Base-by-base conservation (phyloP, 2,113 vertebrate species). In the Takifugu bimaculatus region DNA sequence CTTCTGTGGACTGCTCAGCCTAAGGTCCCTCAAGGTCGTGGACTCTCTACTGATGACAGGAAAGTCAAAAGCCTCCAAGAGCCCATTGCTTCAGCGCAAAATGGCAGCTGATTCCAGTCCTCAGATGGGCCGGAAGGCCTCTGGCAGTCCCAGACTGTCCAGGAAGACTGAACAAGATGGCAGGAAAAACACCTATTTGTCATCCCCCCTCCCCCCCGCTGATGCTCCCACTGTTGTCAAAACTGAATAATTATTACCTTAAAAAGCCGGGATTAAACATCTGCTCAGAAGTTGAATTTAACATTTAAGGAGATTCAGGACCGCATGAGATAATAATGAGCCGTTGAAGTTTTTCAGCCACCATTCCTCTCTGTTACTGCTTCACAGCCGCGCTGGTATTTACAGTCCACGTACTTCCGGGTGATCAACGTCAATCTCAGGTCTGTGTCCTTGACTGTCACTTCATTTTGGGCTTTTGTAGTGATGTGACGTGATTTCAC, bases 11-110 rank as follows among this genome's bases (percentile, higher is more conserved):
- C 89, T 96, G 60, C 91, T 99, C 53, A 86, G 91, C 48, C 87
- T 99, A 48, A 84, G 83, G 35, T 78, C 91, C 20, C 82, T 94
- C 26, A 95, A 93, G 79, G 74, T 65, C 6, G 82, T 87, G 2
- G 96, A 98, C 55, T 71, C 84, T 6, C 77, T 91, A 32, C 83
- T 88, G 50, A 85, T 86, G 2, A 90, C 90, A 0, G 25, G 68
- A n/a, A 98, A 94, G 72, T 75, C 90, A 50, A 98, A 96, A 71
- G 88, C 91, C 54, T 92, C 95, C 70, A 94, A 78, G 79, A 99
- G 97, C 74, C 96, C 97, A 4, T 85, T 90, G 48, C 50, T 91
- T 39, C 90, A 92, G 47, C 91, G 96, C 60, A 99, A 92, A 68
- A 85, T 88, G 32, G 57, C 75, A 0, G 59, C 87, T 0, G 77